These are phyloP conservation scores for Trichonephila inaurata DNA, from an alignment of 1,140 invertebrate species.

Conservation along the genomic window DNA sequence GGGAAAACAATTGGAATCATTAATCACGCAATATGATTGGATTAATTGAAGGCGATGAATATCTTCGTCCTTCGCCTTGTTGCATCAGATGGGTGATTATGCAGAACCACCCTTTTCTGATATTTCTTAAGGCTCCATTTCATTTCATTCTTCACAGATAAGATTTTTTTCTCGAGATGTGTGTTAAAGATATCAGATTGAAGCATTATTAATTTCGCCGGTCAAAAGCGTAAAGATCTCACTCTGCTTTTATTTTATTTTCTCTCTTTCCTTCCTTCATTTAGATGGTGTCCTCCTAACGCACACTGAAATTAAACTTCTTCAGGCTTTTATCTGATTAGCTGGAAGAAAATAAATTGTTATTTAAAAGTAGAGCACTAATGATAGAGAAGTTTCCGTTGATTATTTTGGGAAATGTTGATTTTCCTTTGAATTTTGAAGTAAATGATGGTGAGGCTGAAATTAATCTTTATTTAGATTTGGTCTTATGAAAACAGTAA, in stretches of 20 bases:
- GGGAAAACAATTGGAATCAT: conserved; percentile 34
- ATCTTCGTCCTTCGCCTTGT: conserved; percentile 25
- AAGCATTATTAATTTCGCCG: conserved; percentile 58
- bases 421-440: neutral
- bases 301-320: too few species aligned
- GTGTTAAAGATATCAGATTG: neutral
- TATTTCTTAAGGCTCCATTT: neutral
- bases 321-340: too few species aligned
- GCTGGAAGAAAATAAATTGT: conserved; percentile 33
- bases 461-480: too few species aligned
- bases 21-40: conserved; percentile 21
- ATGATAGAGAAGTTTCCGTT: conserved; percentile 1
- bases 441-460: neutral
- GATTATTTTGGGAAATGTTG: neutral
- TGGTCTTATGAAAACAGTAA: too few species aligned
- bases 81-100: conserved; percentile 44
- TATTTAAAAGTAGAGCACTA: conserved; percentile 37
- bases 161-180: neutral
- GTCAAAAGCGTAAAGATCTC: conserved; percentile 37
- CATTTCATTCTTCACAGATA: neutral
- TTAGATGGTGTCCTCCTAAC: neutral
- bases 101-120: conserved; percentile 61
- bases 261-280: neutral
- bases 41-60: conserved; percentile 34
- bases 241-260: neutral